Conservation (phyloP, 2,113 vertebrate genomes). For the Pogona vitticeps region DNA sequence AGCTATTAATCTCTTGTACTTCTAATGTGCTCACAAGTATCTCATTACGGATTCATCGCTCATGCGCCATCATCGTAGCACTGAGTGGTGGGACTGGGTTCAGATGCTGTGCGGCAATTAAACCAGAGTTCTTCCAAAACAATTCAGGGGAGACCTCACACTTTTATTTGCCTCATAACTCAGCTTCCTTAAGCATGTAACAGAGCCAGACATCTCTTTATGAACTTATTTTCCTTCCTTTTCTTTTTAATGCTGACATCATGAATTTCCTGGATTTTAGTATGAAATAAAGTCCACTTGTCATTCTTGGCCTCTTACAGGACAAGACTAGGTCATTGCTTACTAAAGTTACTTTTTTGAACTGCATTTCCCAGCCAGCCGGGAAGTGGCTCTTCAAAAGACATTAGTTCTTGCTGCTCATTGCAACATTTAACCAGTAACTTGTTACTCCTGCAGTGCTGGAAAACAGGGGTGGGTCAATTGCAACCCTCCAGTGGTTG, state of each 20-base stretch:
- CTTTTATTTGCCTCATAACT: not conserved
- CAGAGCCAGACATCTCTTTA: not conserved
- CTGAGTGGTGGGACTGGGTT: not conserved
- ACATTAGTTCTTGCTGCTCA: no score
- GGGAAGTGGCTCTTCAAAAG: no score
- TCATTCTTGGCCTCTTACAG: no score
- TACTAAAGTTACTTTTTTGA: no score
- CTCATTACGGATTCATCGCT: conserved; percentile 19
- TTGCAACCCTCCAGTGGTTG: no score
- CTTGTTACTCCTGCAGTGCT: no score
- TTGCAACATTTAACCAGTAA: no score
- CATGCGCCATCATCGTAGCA: not conserved
- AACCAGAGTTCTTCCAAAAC: not conserved
- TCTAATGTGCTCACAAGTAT: not conserved
- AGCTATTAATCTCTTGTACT: not conserved
- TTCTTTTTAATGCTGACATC: not conserved
- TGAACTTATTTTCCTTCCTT: not conserved
- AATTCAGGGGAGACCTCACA: not conserved
- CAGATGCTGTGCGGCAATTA: not conserved
- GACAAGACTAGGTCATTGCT: no score
- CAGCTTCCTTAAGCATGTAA: not conserved
- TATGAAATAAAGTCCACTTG: no score
- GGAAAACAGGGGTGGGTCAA: no score
- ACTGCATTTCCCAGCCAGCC: no score
- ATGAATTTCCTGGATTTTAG: not conserved